Percentiles rank a stretch among this genome's conserved stretches.
phyloP scores from a whole-genome alignment of 2,797 vertebrate species.

The Ptychobarbus kaznakovi region DNA sequence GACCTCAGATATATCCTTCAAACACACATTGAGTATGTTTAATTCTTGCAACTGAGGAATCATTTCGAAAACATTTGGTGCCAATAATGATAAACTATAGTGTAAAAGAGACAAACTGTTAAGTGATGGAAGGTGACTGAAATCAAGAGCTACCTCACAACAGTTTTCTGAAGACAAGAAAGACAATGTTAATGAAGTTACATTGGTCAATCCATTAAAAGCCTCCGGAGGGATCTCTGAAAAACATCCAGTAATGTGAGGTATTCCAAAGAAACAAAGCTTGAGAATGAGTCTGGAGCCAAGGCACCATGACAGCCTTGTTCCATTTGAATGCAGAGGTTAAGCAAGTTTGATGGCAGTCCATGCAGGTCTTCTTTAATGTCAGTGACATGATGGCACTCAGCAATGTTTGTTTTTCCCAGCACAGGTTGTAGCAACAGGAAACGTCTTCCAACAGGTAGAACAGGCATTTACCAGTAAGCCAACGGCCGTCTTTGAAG shows the following conservation, averaged over 20 bases:
- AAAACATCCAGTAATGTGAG: constrained; percentile 5
- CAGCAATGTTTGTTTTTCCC: background rate
- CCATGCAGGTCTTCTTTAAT: background rate
- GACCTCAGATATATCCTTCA: constrained; percentile 8
- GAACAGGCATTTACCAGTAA: constrained; percentile 6
- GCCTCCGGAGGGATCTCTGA: background rate
- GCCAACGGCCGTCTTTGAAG: too few relatives aligned
- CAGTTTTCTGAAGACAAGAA: background rate
- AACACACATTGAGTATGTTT: background rate
- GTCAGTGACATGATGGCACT: background rate
- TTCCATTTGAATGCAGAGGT: background rate
- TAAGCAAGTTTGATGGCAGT: background rate
- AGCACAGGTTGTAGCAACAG: background rate
- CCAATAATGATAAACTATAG: background rate
- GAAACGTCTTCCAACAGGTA: background rate
- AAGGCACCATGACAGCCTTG: background rate
- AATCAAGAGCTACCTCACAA: constrained; percentile 16
- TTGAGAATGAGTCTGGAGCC: background rate
- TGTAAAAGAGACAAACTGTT: background rate
- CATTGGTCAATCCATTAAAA: constrained; percentile 18
- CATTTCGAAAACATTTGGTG: background rate
- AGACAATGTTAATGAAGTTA: background rate
- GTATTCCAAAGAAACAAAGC: background rate
- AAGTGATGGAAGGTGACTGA: constrained; percentile 23
- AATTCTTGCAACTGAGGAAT: background rate